Conservation (phyloP, 2,113 vertebrate genomes). For the Grantiella picta region DNA sequence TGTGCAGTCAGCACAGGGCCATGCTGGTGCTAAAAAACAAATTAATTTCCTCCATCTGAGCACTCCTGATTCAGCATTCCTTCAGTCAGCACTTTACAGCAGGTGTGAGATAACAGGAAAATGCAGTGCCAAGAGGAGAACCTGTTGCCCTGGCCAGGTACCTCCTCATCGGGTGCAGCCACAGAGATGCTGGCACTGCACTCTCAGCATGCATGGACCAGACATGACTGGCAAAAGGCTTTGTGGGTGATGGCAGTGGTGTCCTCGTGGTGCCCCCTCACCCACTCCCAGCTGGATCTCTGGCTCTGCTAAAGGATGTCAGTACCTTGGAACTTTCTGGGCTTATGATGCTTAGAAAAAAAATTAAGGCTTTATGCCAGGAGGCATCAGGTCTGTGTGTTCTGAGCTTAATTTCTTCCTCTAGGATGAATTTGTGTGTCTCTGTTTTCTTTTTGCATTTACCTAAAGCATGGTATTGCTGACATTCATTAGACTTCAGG, state of each 20-base stretch:
- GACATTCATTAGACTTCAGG: not conserved
- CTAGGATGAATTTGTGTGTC: not conserved
- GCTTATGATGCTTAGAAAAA: not conserved
- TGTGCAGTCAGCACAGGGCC: not conserved
- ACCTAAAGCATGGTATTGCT: not conserved
- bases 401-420: not conserved
- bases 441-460: not conserved
- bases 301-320: not conserved
- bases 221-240: not conserved
- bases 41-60: not conserved
- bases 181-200: not conserved
- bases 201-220: not conserved
- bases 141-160: accelerated
- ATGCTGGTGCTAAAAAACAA: not conserved
- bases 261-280: not conserved
- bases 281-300: not conserved
- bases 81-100: not conserved
- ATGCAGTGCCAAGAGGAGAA: not conserved
- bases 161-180: not conserved
- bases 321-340: not conserved
- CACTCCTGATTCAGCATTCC: not conserved
- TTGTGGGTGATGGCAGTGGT: not conserved
- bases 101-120: not conserved
- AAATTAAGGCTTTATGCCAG: not conserved
- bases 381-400: not conserved